Evolutionary conservation across 2,113 vertebrate genomes (phyloP), one percentile per base, ranked within the genome.

Genomic region (Ellobius talpinus): DNA sequence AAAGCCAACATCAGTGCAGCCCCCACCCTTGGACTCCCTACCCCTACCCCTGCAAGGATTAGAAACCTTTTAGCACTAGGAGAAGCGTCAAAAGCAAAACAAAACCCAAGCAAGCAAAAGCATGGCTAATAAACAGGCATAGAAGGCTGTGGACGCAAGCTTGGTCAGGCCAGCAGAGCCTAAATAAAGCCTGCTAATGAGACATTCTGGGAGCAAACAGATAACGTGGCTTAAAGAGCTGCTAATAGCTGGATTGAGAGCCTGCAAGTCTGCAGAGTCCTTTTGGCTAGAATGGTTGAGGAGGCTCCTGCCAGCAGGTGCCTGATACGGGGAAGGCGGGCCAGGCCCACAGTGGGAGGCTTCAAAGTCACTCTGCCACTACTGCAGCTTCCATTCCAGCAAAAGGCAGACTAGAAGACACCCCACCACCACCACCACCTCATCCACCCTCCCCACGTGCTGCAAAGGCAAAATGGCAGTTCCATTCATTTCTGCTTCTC

Each of bases 171-270:
- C 66, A 50, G 55, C 84, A 68, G 61, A 55, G 36, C 70, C 45
- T 4, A 36, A 88, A 91, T 65, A 93, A 96, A 36, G 58, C 90
- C 85, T 77, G 79, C 78, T 79, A 85, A 73, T 76, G 72, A 77
- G 90, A 87, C 5, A 6, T 24, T 21, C 3, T 31, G 58, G 50
- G 73, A 85, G 29, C 12, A 50, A 94, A 88, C 50, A 86, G 85
- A 82, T 39, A 61, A 81, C 12, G 1, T 0, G 52, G 52, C 29
- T 92, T 89, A 47, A 84, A 89, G 94, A 95, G 52, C 55, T 26
- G 61, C 89, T 78, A 55, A 70, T 6, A 45, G 81, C 52, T 14
- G 39, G 42, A 23, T 12, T 1, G 39, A 73, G 17, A 3, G 21
- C 11, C 90, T 0, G 24, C 42, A 13, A 6, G 14, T 11, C 91